phyloP scores from a whole-genome alignment of 2,888 invertebrate species.

The Sinodicranocentrus sp. region DNA sequence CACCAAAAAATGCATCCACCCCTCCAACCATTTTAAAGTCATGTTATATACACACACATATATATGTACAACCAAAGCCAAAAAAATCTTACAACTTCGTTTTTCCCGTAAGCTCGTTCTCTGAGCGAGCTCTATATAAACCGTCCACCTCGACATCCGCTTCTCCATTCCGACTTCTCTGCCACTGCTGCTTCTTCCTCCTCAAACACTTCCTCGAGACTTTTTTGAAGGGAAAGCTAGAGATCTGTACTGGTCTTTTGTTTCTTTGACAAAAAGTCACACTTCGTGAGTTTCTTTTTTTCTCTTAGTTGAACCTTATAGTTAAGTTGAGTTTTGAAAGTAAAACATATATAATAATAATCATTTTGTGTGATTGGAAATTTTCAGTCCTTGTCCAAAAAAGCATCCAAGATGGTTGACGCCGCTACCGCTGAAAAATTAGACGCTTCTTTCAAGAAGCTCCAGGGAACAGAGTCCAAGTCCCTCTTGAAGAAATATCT shows the following conservation, averaged over 20 bases:
- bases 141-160: neutral
- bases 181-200: constrained; percentile 17
- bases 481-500: constrained; percentile 92
- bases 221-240: constrained; percentile 16
- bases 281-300: constrained; percentile 23
- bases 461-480: constrained; percentile 93
- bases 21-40: no score
- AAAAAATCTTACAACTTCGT: no score
- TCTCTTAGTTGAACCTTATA: neutral
- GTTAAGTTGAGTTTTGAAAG: no score
- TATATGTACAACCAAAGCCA: no score
- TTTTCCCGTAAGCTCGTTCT: no score
- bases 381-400: constrained; percentile 24
- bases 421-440: constrained; percentile 93
- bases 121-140: neutral
- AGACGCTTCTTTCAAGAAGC: constrained; percentile 93
- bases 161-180: constrained; percentile 43
- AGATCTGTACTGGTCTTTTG: constrained; percentile 35
- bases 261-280: constrained; percentile 15
- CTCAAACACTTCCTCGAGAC: constrained; percentile 15
- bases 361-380: neutral
- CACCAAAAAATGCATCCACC: no score
- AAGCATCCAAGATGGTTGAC: constrained; percentile 86
- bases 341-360: neutral
- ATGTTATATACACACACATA: no score